These are phyloP conservation scores for Euura lappo DNA, from an alignment of 1,140 invertebrate species.

Conservation along the genomic window DNA sequence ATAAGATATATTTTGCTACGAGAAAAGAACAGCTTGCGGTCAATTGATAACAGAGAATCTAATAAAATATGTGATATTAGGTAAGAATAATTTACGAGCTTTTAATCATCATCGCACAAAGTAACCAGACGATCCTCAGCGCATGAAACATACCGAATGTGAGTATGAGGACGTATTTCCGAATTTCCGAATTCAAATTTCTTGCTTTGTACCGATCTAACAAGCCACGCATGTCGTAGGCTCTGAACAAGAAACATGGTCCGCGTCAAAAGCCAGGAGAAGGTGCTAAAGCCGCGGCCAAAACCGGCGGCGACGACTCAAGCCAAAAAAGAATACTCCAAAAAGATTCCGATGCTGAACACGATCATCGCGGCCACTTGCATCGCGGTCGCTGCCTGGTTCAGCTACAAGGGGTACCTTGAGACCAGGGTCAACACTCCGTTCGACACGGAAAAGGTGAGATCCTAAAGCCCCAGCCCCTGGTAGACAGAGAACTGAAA, in stretches of 20 bases:
- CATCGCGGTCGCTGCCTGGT: conserved; percentile 71
- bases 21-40: too few species aligned
- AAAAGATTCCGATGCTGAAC: conserved; percentile 36
- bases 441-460: conserved; percentile 76
- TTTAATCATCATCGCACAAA: too few species aligned
- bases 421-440: conserved; percentile 90
- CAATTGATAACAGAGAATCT: too few species aligned
- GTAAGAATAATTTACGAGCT: too few species aligned
- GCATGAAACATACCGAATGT: too few species aligned
- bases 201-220: not conserved
- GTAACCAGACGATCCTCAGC: too few species aligned
- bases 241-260: not conserved
- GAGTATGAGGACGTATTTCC: too few species aligned
- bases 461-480: conserved; percentile 3
- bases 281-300: not conserved
- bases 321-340: not conserved
- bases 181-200: not conserved
- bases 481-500: not conserved
- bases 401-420: conserved; percentile 81
- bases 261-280: not conserved
- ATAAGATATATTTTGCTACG: too few species aligned
- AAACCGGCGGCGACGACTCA: not conserved
- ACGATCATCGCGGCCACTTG: conserved; percentile 33
- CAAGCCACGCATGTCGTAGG: too few species aligned
- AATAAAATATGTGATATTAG: too few species aligned